phyloP scores from a whole-genome alignment of 1,140 invertebrate genomes.

The Lordiphosa collinella region DNA sequence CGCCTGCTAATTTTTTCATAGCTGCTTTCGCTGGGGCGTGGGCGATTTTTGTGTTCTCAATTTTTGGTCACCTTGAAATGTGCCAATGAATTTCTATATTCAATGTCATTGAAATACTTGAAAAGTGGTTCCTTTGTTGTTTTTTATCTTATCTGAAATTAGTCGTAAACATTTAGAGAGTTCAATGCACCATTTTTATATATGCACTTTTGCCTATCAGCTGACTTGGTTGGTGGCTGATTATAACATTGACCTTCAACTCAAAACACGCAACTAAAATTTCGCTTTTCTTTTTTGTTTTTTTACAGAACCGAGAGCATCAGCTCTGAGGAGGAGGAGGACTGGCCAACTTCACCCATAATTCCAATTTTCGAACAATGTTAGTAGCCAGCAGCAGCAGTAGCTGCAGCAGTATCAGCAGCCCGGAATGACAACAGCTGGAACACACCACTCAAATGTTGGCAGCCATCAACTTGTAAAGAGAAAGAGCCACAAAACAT shows the following conservation, averaged over 20 bases:
- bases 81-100: constrained; percentile 31
- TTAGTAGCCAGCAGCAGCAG: constrained; percentile 61
- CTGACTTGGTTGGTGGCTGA: constrained; percentile 7
- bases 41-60: too few species aligned
- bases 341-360: constrained; percentile 83
- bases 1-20: too few species aligned
- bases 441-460: constrained; percentile 16
- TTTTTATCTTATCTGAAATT: constrained; percentile 38
- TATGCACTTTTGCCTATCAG: constrained; percentile 48
- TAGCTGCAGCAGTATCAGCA: constrained; percentile 34
- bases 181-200: constrained; percentile 50
- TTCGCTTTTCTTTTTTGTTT: constrained; percentile 12
- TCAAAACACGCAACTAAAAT: constrained; percentile 23
- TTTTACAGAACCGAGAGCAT: constrained; percentile 82
- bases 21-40: too few species aligned
- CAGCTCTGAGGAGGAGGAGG: constrained; percentile 81
- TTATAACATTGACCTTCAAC: constrained; percentile 35
- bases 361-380: constrained; percentile 81
- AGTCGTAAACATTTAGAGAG: constrained; percentile 45
- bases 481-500: background rate
- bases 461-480: background rate
- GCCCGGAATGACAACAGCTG: constrained; percentile 41
- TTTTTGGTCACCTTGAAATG: constrained; percentile 27
- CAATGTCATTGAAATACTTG: constrained; percentile 26
- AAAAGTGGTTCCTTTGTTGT: constrained; percentile 15